phyloP scores from a whole-genome alignment of 2,888 invertebrate genomes.

The Zygothrica quintamaculata region DNA sequence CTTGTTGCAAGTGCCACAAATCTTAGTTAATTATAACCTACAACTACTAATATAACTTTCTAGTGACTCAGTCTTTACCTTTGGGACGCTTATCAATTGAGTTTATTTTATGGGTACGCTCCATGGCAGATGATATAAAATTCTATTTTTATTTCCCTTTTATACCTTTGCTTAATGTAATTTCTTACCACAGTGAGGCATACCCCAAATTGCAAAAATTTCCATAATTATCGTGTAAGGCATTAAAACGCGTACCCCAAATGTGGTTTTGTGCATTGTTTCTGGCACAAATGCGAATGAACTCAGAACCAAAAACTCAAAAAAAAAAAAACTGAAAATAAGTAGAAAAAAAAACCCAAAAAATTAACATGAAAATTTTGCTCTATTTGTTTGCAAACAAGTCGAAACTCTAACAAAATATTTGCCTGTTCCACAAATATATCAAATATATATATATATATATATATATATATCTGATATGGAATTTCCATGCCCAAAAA shows the following conservation, averaged over 20 bases:
- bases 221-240: slow-evolving; percentile 49
- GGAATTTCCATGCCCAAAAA: slow-evolving; percentile 57
- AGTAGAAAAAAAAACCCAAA: neutral
- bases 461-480: slow-evolving; percentile 46
- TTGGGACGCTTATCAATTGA: no score
- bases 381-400: slow-evolving; percentile 64
- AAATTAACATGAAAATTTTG: slow-evolving; percentile 49
- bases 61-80: no score
- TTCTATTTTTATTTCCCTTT: no score
- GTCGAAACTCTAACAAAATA: slow-evolving; percentile 55
- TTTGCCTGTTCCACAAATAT: slow-evolving; percentile 74
- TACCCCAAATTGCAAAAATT: slow-evolving; percentile 45
- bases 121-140: no score
- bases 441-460: no score
- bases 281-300: slow-evolving; percentile 73
- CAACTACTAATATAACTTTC: no score
- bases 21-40: no score
- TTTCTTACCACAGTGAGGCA: slow-evolving; percentile 31
- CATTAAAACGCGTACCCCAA: slow-evolving; percentile 10
- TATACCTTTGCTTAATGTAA: neutral
- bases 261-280: slow-evolving; percentile 56
- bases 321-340: slow-evolving; percentile 4
- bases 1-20: no score
- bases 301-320: slow-evolving; percentile 65
- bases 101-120: no score